Percentiles rank a stretch among this genome's conserved stretches.
Conservation (phyloP, 37 sponge, comb jelly and placozoan genomes). For the Trichoplax adhaerens region DNA sequence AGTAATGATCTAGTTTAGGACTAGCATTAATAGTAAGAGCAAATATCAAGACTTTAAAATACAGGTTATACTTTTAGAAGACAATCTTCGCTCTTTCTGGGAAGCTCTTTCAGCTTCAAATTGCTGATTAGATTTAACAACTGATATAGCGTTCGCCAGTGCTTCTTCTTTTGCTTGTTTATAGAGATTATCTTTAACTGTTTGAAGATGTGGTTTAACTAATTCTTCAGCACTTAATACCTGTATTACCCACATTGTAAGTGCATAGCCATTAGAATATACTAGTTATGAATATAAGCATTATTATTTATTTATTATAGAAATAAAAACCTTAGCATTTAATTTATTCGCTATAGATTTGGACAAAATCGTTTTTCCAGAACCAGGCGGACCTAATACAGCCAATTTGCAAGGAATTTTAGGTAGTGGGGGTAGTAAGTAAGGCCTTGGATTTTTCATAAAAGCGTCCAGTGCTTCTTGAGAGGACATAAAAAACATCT, state of each 20-base stretch:
- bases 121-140: too few relatives aligned
- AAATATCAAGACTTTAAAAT: neutral
- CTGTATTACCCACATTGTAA: slow-evolving; percentile 6
- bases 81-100: too few relatives aligned
- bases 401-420: slow-evolving; percentile 75
- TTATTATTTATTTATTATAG: neutral
- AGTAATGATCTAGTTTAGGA: too few relatives aligned
- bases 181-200: slow-evolving; percentile 24
- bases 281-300: neutral
- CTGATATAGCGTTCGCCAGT: neutral
- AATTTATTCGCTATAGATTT: slow-evolving; percentile 54
- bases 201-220: slow-evolving; percentile 30
- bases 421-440: slow-evolving; percentile 75
- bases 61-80: neutral
- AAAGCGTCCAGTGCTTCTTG: slow-evolving; percentile 58
- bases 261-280: slow-evolving; percentile 10
- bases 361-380: slow-evolving; percentile 63
- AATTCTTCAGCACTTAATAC: slow-evolving; percentile 34
- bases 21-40: slow-evolving; percentile 6
- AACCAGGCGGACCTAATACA: slow-evolving; percentile 70
- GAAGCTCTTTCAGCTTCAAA: too few relatives aligned
- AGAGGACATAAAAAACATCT: slow-evolving; percentile 86
- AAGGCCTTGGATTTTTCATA: slow-evolving; percentile 44
- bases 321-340: slow-evolving; percentile 40
- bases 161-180: slow-evolving; percentile 55